phyloP scores from a whole-genome alignment of 2,113 vertebrate species.

The Paradoxurus hermaphroditus region DNA sequence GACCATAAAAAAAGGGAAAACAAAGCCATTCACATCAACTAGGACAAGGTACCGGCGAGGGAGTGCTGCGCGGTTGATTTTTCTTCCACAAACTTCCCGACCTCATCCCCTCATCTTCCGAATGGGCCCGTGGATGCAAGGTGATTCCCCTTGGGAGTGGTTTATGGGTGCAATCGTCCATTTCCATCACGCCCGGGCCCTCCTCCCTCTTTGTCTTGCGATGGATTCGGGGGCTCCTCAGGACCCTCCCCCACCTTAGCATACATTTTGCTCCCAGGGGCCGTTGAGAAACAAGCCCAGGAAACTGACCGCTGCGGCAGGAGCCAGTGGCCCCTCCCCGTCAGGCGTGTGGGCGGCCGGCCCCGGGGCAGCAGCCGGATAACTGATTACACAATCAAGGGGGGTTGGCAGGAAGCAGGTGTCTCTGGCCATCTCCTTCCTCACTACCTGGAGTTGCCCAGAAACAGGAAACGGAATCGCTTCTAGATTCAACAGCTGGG shows the following conservation, averaged over 20 bases:
- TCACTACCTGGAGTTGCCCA: background rate
- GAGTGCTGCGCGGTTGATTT: too few relatives aligned
- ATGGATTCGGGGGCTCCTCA: background rate
- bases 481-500: background rate
- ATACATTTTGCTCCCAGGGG: fast-evolving
- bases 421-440: background rate
- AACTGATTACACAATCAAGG: background rate
- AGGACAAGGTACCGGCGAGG: background rate
- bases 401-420: background rate
- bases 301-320: background rate
- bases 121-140: fast-evolving
- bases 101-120: background rate
- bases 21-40: background rate
- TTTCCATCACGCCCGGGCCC: background rate
- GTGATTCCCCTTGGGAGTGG: background rate
- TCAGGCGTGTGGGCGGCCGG: background rate
- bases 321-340: background rate
- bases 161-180: too few relatives aligned
- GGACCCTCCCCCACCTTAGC: background rate
- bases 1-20: background rate
- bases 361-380: background rate
- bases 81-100: background rate
- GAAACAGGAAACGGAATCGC: background rate
- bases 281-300: background rate
- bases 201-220: background rate